Evolutionary conservation across 2,888 invertebrate genomes (phyloP), one percentile per base, ranked within the genome.

Genomic region (Nomada hirtipes): DNA sequence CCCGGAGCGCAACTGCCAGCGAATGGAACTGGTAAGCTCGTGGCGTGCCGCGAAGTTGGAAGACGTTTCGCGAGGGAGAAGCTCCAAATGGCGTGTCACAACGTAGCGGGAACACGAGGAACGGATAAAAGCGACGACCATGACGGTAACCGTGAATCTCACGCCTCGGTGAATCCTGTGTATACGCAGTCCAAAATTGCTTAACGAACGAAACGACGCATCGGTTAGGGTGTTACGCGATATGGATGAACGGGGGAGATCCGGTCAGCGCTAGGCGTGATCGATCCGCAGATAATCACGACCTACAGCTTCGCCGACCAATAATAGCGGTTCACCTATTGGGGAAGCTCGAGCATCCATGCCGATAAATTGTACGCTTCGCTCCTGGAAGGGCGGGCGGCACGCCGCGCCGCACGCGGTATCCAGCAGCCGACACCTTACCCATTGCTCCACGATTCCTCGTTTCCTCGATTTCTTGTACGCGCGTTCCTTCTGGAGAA

Each of bases 211-310:
- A 23, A 36, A 36, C 36, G n/a, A 50, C 23, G 72, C 55, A 44
- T 55, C 36, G 64, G 10, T 36, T 23, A 57, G 61, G 65, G 61
- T 61, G 59, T 68, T 44, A 67, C 29, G 36, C 50, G 67, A 79
- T 29, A 67, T 13, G 67, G 69, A 80, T 65, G 64, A 50, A 72
- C 73, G 50, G 74, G 74, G 47, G 15, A 47, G 76, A 74, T 67
- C 63, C 71, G 74, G 72, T 72, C 60, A 67, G n/a, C 53, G 64
- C 75, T 64, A 71, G 53, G 67, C 63, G 71, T 69, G 72, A 84
- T 84, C 83, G 83, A 81, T 84, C 81, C 67, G 53, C 36, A 57
- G 81, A 77, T 81, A 84, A 80, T 84, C 84, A 72, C 64, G 77
- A 84, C 76, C 75, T 68, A 78, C 55, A 67, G 74, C 73, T 65